Evolutionary conservation across 2,888 invertebrate genomes (phyloP).

Genomic region (Meiosimyza decipiens): DNA sequence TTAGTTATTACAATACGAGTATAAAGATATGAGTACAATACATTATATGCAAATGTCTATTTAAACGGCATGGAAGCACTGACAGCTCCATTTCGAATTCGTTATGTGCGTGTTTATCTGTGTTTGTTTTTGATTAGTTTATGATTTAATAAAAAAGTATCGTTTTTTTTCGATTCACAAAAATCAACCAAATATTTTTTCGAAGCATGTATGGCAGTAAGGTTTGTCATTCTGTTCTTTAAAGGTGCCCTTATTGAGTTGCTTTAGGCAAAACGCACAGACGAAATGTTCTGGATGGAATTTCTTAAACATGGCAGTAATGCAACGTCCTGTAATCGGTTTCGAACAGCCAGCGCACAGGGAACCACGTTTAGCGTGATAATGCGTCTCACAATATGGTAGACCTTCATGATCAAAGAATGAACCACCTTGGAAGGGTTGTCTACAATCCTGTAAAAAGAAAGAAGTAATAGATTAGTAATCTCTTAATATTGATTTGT

Average conservation of each 20-base stretch:
- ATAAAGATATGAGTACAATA: too few species aligned
- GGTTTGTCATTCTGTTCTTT: conserved; percentile 99
- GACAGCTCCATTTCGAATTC: too few species aligned
- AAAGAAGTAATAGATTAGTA: conserved; percentile 28
- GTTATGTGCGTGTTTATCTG: too few species aligned
- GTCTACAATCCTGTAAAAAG: conserved; percentile 89
- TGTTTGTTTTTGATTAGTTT: too few species aligned
- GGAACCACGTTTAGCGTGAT: conserved; percentile 96
- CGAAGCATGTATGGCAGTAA: conserved; percentile 98
- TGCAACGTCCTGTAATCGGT: conserved; percentile 96
- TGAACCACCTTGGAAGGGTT: conserved; percentile 95
- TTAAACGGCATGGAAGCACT: too few species aligned
- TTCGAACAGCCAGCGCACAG: conserved; percentile 98
- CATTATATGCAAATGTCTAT: too few species aligned
- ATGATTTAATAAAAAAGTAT: too few species aligned
- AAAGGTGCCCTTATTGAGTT: conserved; percentile 98
- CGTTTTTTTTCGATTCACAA: background rate
- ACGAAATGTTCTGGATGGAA: conserved; percentile 99
- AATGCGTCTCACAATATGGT: conserved; percentile 99
- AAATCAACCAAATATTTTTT: conserved; percentile 90
- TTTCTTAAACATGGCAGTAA: conserved; percentile 98
- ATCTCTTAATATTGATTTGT: background rate
- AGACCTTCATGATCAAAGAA: conserved; percentile 99
- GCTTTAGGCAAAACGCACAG: conserved; percentile 98
- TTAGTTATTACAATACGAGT: too few species aligned